Evolutionary conservation across 2,797 vertebrate species (phyloP), one percentile per base, ranked within the genome.

Genomic region (Cynodonichthys magdalenae): DNA sequence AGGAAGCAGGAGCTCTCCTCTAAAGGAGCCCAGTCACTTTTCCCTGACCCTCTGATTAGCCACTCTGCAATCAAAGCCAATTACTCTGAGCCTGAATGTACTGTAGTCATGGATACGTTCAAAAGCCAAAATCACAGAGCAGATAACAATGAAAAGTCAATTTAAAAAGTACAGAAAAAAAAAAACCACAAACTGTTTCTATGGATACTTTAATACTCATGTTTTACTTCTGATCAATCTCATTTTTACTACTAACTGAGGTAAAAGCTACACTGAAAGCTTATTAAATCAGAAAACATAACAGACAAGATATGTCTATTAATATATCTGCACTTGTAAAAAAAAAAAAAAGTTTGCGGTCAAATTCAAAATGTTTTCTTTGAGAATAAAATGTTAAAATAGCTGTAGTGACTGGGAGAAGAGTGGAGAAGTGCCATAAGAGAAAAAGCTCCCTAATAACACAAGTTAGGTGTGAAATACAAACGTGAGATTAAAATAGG

Each of bases 11-110:
- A 66, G 80, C 58, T 74, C 47, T 54, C 17, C 36, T 66, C 74
- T 48, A 58, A 75, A 66, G 41, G 56, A 52, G 72, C 62, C 36
- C 59, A 46, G 64, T 69, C 61, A 77, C 73, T 69, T 79, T 72
- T 71, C 53, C 45, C 12, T 18, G 12, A 66, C 53, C 27, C 53
- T 71, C 46, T 82, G 81, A 84, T 83, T 79, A 80, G 67, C 71
- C 4, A 34, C 61, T 31, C 63, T 53, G 62, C 82, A 87, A 86
- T 80, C 85, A 71, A 58, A 77, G 72, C 46, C 77, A 81, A 85
- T 80, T 77, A 55, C 67, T 70, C 67, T 1, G n/a, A 66, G 59
- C 52, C 29, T 71, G 72, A 80, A 64, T 66, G 51, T 49, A 50
- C 57, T 46, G 66, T 55, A 53, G 53, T 54, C 80, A 71, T 31